These are phyloP conservation scores for Epinephelus cyanopodus DNA, from an alignment of 2,113 vertebrate genomes.

Conservation along the genomic window DNA sequence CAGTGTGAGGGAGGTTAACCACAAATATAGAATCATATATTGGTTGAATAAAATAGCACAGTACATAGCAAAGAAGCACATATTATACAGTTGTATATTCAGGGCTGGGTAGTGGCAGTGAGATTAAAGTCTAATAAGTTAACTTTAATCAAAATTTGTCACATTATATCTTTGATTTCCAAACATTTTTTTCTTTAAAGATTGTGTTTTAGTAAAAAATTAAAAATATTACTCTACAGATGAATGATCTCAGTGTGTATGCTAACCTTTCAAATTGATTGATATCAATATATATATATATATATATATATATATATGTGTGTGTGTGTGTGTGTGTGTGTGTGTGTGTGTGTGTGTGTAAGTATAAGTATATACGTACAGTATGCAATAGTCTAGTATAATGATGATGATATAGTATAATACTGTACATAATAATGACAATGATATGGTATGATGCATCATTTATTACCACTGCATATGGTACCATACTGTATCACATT, in stretches of 20 bases:
- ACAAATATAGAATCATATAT: slow-evolving; percentile 2
- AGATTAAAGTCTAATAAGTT: background rate
- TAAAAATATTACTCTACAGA: background rate
- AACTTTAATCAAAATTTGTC: background rate
- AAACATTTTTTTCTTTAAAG: background rate
- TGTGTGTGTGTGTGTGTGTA: too few species aligned
- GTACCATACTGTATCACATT: background rate
- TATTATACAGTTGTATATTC: background rate
- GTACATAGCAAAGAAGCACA: background rate
- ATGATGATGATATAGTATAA: too few species aligned
- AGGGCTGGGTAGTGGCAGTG: background rate
- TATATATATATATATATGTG: too few species aligned
- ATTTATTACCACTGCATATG: too few species aligned
- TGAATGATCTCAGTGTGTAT: background rate
- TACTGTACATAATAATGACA: too few species aligned
- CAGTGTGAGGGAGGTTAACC: background rate
- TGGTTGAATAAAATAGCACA: background rate
- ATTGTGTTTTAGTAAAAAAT: background rate
- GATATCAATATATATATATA: background rate
- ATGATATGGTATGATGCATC: background rate
- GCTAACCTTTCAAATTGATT: background rate
- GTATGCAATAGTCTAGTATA: too few species aligned
- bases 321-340: too few species aligned
- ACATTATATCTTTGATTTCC: too few species aligned
- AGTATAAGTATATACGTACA: too few species aligned